phyloP scores from a whole-genome alignment of 2,888 invertebrate genomes.

The Leptinotarsa juncta region DNA sequence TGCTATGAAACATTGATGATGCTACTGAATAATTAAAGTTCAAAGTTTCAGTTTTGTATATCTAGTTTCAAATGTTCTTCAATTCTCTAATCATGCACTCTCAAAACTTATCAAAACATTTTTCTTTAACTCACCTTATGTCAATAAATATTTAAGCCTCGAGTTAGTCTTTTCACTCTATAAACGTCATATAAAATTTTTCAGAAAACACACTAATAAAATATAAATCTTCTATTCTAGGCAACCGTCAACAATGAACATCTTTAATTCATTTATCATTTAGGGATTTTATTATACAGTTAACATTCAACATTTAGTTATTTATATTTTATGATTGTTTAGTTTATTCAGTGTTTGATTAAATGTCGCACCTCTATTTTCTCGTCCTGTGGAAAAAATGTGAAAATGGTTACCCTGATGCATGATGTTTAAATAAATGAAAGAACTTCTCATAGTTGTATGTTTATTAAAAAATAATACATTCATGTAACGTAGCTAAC shows the following conservation, averaged over 20 bases:
- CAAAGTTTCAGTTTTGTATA: too few species aligned
- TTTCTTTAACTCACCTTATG: conserved; percentile 29
- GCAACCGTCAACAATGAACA: conserved; percentile 39
- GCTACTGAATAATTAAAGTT: too few species aligned
- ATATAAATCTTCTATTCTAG: conserved; percentile 44
- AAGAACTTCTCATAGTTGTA: conserved; percentile 47
- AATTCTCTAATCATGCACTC: too few species aligned
- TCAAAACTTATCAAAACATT: background rate
- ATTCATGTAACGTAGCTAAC: conserved; percentile 52
- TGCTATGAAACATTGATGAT: too few species aligned
- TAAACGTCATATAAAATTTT: conserved; percentile 43
- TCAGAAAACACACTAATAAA: conserved; percentile 49
- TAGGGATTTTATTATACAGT: conserved; percentile 24
- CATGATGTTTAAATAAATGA: conserved; percentile 53
- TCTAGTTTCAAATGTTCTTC: too few species aligned
- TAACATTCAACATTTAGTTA: conserved; percentile 38
- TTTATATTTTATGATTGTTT: conserved; percentile 35
- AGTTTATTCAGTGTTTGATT: conserved; percentile 36
- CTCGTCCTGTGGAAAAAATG: conserved; percentile 52
- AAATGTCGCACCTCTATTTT: conserved; percentile 42
- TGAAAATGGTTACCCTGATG: conserved; percentile 51
- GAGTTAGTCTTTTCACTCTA: conserved; percentile 39
- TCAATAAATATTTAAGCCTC: conserved; percentile 28
- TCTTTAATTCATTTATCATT: conserved; percentile 39
- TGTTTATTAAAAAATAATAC: conserved; percentile 55